Percentiles rank a stretch among this genome's conserved stretches.
Evolutionary conservation across 2,797 vertebrate species (phyloP).

Genomic region (Onychomys arenicola): DNA sequence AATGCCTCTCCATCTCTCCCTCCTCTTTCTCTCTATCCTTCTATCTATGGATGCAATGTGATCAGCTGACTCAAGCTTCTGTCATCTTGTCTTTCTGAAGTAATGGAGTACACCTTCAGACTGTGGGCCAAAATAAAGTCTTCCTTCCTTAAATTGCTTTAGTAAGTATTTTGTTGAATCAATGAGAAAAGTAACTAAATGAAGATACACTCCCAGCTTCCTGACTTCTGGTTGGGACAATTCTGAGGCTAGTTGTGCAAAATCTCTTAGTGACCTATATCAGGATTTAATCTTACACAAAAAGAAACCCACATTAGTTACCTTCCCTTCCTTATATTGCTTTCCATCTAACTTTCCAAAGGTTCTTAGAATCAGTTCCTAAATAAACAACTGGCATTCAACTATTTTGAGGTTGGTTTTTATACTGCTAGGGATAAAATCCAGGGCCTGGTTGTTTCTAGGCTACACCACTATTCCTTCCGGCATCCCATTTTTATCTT

Average conservation of each 20-base stretch:
- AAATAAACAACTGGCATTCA: slow-evolving; percentile 2
- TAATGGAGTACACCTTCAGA: background rate
- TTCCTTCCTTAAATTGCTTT: background rate
- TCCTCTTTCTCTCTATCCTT: background rate
- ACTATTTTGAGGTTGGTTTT: background rate
- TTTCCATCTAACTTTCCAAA: background rate
- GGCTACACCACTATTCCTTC: background rate
- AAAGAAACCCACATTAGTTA: background rate
- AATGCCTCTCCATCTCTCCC: background rate
- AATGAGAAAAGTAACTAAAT: background rate
- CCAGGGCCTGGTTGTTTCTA: background rate
- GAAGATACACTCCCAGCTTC: background rate
- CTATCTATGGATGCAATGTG: background rate
- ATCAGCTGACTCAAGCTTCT: background rate
- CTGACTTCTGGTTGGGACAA: background rate
- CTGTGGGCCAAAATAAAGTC: background rate
- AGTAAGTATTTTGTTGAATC: background rate
- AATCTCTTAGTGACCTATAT: background rate
- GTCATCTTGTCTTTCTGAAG: no score
- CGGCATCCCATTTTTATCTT: background rate
- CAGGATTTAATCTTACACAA: background rate
- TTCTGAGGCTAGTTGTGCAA: background rate
- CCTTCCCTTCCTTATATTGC: background rate
- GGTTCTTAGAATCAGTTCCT: background rate
- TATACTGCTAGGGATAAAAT: background rate